Evolutionary conservation across 1,140 invertebrate genomes (phyloP), one percentile per base, ranked within the genome.

Genomic region (Drosophila paulistorum): DNA sequence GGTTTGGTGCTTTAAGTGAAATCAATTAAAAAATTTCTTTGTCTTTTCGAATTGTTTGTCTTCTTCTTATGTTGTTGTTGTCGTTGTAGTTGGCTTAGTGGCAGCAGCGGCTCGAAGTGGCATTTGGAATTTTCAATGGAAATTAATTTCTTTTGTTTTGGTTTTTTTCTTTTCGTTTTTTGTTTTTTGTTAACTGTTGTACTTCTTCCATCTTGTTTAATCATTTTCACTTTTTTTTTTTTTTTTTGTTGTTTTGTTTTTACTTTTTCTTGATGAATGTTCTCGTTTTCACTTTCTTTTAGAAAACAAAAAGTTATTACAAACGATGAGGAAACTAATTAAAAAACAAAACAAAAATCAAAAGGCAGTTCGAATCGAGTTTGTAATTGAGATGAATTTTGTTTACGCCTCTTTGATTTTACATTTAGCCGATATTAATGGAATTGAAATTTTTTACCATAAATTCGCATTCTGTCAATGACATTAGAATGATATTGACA

Each of bases 1-100:
- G 76, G 35, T 67, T 77, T 81, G 68, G 74, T 84, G 81, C 80
- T 87, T 89, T 89, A 87, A 89, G 84, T 87, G 84, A 87, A 87
- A 87, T 87, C 84, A 87, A 87, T 87, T 87, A 87, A 89, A 87
- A 87, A 83, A 87, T 87, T 89, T 87, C 84, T 83, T 89, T 87
- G 84, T 87, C 80, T 87, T 87, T 77, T 78, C 77, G 77, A 77
- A 71, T 51, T 89, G 77, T 83, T 86, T 87, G 77, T 77, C 73
- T 84, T 84, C 66, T 68, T 74, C 66, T 70, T 33, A 13, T 41
- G 48, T 58, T 66, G 64, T 35, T 54, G 54, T 39, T 75, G 64
- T 26, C 54, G 69, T 67, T 63, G 45, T 54, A 54, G 60, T 64
- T 74, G 45, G 17, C 14, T 48, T 48, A 17, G 45, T 51, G 45